These are phyloP conservation scores for Mesorhabditis spiculigera DNA, from an alignment of 2,888 invertebrate species.

Conservation along the genomic window DNA sequence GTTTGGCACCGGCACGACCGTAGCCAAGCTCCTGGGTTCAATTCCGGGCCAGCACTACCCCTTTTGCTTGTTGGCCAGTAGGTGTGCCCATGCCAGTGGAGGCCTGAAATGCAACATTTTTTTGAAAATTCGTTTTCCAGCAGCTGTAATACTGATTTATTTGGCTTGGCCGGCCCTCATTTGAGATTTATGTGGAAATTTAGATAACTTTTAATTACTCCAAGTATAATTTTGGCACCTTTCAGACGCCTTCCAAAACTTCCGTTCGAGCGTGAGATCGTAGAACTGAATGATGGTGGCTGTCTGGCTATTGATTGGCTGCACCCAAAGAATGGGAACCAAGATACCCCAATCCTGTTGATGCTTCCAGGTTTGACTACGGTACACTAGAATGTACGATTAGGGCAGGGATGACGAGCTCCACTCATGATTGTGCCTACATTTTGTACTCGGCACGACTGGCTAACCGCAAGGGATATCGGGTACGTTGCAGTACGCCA, in stretches of 20 bases:
- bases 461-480: conserved; percentile 1
- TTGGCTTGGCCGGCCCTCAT: no score
- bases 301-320: conserved; percentile 4
- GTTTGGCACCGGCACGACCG: no score
- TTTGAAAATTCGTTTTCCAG: no score
- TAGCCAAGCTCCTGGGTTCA: no score
- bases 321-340: neutral
- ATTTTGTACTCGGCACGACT: neutral
- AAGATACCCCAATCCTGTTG: neutral
- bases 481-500: neutral
- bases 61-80: no score
- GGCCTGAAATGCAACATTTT: no score
- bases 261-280: neutral
- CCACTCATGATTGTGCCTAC: neutral
- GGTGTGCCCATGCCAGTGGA: no score
- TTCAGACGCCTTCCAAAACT: conserved; percentile 1
- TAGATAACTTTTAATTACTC: neutral
- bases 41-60: no score
- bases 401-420: neutral
- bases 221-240: neutral
- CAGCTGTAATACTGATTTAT: no score
- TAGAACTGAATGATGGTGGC: neutral
- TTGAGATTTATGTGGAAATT: no score
- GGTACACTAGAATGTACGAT: neutral
- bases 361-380: neutral